phyloP scores from a whole-genome alignment of 35 echinoderm and acorn worm genomes.

The Ptychodera flava region DNA sequence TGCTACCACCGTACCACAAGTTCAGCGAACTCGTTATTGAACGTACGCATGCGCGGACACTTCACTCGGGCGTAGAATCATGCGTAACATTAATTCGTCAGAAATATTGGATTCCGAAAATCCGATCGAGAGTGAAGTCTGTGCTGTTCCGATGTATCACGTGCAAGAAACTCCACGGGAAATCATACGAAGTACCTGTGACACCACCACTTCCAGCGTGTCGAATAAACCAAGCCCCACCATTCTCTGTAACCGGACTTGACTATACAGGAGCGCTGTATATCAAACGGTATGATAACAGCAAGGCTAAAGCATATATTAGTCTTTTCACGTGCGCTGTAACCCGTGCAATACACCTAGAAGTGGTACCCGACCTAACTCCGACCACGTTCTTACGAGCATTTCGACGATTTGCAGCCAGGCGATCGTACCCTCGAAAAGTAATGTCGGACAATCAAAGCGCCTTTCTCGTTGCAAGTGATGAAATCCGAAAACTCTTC shows the following conservation, averaged over 20 bases:
- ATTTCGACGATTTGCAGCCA: not conserved
- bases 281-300: not conserved
- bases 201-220: not conserved
- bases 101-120: too few relatives aligned
- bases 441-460: not conserved
- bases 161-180: not conserved
- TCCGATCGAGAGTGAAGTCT: not conserved
- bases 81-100: too few relatives aligned
- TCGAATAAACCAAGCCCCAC: not conserved
- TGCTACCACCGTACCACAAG: not conserved
- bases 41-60: not conserved
- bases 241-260: not conserved
- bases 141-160: not conserved
- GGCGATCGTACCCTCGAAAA: not conserved
- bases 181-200: not conserved
- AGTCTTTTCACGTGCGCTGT: too few relatives aligned
- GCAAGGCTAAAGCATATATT: too few relatives aligned
- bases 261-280: not conserved
- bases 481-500: not conserved
- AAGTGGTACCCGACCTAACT: not conserved
- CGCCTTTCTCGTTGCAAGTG: not conserved
- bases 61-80: too few relatives aligned
- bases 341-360: not conserved
- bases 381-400: not conserved
- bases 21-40: not conserved